Conservation (phyloP, 2,113 vertebrate species). For the Neodontobutis hainanensis region DNA sequence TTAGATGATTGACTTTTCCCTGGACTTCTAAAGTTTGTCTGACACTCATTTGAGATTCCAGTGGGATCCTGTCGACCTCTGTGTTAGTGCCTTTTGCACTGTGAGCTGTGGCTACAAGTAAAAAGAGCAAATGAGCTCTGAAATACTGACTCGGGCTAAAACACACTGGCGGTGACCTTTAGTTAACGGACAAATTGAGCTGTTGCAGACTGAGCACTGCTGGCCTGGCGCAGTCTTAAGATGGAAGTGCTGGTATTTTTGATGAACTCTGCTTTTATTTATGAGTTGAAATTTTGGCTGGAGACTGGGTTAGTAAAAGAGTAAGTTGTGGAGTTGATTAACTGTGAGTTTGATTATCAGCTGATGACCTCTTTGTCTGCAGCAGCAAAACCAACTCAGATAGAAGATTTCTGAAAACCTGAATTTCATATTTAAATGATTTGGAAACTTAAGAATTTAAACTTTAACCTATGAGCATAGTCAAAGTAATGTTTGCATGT, state of each 20-base stretch:
- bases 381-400: not conserved
- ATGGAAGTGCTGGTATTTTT: not conserved
- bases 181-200: constrained; percentile 62
- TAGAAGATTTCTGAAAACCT: not conserved
- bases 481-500: no score
- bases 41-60: constrained; percentile 12
- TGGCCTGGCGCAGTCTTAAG: not conserved
- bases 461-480: not conserved
- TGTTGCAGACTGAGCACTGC: constrained; percentile 26
- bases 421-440: not conserved
- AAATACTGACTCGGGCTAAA: constrained; percentile 53
- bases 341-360: constrained; percentile 28
- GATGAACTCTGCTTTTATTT: not conserved
- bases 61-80: constrained; percentile 5
- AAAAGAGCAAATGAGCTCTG: constrained; percentile 54
- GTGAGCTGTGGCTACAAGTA: constrained; percentile 25
- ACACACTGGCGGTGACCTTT: constrained; percentile 62
- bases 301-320: not conserved
- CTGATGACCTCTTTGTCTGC: constrained; percentile 43
- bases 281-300: no score
- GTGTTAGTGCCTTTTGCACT: constrained; percentile 19
- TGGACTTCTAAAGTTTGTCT: not conserved
- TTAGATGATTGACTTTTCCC: not conserved
- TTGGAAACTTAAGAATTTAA: not conserved
- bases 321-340: constrained; percentile 35